A percentile compares a stretch with the other conserved stretches of the same genome.
These are phyloP conservation scores for Urocolius indicus DNA, from an alignment of 2,113 vertebrate genomes.

Conservation along the genomic window DNA sequence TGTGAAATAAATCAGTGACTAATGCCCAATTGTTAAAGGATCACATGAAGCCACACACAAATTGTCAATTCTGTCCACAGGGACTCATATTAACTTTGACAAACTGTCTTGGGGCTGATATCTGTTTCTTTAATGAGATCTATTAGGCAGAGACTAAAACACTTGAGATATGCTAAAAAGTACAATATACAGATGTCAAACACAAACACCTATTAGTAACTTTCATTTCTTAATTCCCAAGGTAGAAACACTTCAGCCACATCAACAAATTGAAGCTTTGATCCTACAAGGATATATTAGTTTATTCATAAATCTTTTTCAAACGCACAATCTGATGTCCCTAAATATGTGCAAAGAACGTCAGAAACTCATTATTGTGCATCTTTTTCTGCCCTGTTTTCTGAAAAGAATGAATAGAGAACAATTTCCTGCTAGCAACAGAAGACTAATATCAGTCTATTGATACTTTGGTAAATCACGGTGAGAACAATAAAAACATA, in stretches of 20 bases:
- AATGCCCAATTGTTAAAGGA: conserved; percentile 76
- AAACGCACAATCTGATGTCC: neutral
- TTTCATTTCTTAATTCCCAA: conserved; percentile 67
- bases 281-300: conserved; percentile 34
- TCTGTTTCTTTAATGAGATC: conserved; percentile 83
- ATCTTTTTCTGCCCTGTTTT: neutral
- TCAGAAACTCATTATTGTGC: neutral
- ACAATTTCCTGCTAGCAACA: neutral
- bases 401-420: neutral
- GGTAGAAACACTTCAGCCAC: conserved; percentile 2
- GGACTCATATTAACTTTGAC: conserved; percentile 81
- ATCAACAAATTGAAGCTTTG: conserved; percentile 49
- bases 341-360: neutral
- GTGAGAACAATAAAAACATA: neutral
- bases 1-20: conserved; percentile 78
- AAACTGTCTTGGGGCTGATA: conserved; percentile 82
- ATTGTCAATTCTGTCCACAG: conserved; percentile 77
- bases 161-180: conserved; percentile 80
- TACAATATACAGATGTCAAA: conserved; percentile 79
- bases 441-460: neutral
- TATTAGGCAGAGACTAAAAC: conserved; percentile 78
- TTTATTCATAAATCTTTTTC: conserved; percentile 62
- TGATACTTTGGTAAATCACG: neutral
- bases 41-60: conserved; percentile 68
- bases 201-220: conserved; percentile 76